Evolutionary conservation across 2,888 invertebrate species (phyloP), one percentile per base, ranked within the genome.

Genomic region (Chrysotoxum bicinctum): DNA sequence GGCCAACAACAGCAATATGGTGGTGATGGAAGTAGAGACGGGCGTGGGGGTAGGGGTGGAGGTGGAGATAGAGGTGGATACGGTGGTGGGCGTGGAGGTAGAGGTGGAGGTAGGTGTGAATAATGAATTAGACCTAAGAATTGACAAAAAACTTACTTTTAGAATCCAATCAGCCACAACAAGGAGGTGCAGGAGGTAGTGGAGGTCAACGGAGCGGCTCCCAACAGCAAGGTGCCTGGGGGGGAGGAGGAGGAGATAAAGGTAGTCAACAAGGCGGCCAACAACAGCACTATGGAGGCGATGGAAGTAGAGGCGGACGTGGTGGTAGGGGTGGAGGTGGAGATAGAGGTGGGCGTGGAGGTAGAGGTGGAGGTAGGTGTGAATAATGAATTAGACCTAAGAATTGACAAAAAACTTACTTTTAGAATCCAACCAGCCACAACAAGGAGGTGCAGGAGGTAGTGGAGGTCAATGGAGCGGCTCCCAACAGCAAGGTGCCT

Each of bases 1-100:
- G 52, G 56, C 9, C 40, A 40, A n/a, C 40, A 40, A 48, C 78
- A 76, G 14, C 70, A 66, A 37, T 26, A 10, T n/a, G 9, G 43
- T 43, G 43, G 43, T 1, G 19, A 45, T 19, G 45, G 45, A 9
- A 10, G 19, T 10, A 19, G 43, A 68, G 54, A 32, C 0, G 16
- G 52, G 3, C 21, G 32, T 0, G 21, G 21, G 0, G 58, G 54
- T 14, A 26, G 50, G 4, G 32, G 35, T 35, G 35, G 35, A 12
- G 40, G 77, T 52, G 37, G 35, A 48, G 45, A 52, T 16, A 75
- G 76, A 4, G 21, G 58, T n/a, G 56, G 35, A n/a, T 3, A 4
- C 1, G 52, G 23, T 2, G 23, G 8, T 0, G 1, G 21, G 7
- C 14, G 14, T 14, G 52, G 77, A 72, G n/a, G n/a, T n/a, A n/a